A percentile compares a stretch with the other conserved stretches of the same genome.
phyloP scores from a whole-genome alignment of 1,140 invertebrate genomes.

The Pachypeltis micranthus region DNA sequence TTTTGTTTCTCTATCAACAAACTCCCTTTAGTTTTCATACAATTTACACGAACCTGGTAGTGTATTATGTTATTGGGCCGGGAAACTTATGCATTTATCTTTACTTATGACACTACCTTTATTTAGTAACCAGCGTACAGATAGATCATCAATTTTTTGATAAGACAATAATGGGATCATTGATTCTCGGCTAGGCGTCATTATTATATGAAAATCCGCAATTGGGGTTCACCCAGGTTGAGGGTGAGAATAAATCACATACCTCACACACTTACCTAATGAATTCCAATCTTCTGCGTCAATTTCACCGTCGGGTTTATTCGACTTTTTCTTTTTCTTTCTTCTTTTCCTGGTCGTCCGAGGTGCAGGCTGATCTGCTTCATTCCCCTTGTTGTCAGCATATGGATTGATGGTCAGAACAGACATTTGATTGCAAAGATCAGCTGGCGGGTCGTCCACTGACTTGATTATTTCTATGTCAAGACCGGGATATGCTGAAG shows the following conservation, averaged over 20 bases:
- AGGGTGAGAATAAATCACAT: background rate
- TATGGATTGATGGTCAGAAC: slow-evolving; percentile 17
- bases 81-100: too few relatives aligned
- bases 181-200: too few relatives aligned
- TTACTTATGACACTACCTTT: too few relatives aligned
- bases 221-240: too few relatives aligned
- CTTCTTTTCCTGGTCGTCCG: slow-evolving; percentile 21
- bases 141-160: too few relatives aligned
- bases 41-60: too few relatives aligned
- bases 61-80: too few relatives aligned
- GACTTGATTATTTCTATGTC: slow-evolving; percentile 12
- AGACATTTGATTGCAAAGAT: slow-evolving; percentile 14
- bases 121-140: too few relatives aligned
- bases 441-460: background rate
- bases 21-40: too few relatives aligned
- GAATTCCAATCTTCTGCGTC: background rate
- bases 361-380: slow-evolving; percentile 12
- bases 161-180: too few relatives aligned
- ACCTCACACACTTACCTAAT: background rate
- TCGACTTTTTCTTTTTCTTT: slow-evolving; percentile 28
- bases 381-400: slow-evolving; percentile 3
- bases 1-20: too few relatives aligned
- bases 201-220: too few relatives aligned
- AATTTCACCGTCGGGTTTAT: slow-evolving; percentile 9
- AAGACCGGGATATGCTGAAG: slow-evolving; percentile 6